These are phyloP conservation scores for Dryas iulia DNA, from an alignment of 1,140 invertebrate genomes.

Conservation along the genomic window DNA sequence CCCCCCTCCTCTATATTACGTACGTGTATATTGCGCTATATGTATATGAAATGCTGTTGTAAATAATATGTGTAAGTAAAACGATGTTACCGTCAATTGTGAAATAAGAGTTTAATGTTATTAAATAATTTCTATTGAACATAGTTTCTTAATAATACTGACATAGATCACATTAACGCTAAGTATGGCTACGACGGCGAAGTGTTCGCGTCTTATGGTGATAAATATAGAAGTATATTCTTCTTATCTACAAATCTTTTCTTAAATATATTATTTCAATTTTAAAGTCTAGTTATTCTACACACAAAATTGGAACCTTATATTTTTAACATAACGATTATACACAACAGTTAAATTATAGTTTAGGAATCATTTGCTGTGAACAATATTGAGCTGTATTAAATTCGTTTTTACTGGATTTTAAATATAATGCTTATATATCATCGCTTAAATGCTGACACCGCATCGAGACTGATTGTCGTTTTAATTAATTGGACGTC, in stretches of 20 bases:
- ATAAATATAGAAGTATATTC: not conserved
- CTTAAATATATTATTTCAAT: slow-evolving; percentile 1
- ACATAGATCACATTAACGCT: slow-evolving; percentile 69
- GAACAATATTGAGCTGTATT: not conserved
- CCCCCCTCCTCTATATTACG: not conserved
- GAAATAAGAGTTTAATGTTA: slow-evolving; percentile 80
- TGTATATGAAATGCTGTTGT: slow-evolving; percentile 74
- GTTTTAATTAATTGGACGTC: too few relatives aligned
- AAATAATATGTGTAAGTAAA: slow-evolving; percentile 79
- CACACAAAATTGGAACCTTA: not conserved
- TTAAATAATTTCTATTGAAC: slow-evolving; percentile 79
- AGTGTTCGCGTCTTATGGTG: not conserved
- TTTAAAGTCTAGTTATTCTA: not conserved
- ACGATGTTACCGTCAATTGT: slow-evolving; percentile 80
- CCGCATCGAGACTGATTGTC: not conserved
- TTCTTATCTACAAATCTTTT: not conserved
- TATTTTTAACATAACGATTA: not conserved
- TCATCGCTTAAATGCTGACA: not conserved
- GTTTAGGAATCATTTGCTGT: not conserved
- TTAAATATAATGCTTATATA: not conserved
- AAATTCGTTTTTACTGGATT: not conserved
- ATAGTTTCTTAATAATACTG: slow-evolving; percentile 76
- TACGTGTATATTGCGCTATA: slow-evolving; percentile 60
- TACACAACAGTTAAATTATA: not conserved
- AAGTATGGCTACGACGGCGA: slow-evolving; percentile 26